Evolutionary conservation across 2,113 vertebrate species (phyloP), one percentile per base, ranked within the genome.

Genomic region (Narcine bancroftii): DNA sequence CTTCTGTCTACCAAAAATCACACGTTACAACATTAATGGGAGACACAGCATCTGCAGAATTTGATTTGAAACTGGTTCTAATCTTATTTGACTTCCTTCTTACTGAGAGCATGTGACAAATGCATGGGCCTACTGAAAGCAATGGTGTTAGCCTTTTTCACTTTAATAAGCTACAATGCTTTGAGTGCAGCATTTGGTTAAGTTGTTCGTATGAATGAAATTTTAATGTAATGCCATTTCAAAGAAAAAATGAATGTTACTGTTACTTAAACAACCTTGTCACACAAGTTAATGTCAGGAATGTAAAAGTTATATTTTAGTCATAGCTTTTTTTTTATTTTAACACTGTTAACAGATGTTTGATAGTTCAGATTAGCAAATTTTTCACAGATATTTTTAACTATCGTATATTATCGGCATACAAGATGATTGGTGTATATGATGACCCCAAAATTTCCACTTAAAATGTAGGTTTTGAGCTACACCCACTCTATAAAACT

Each of bases 31-130:
- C 89, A 91, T 91, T 91, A 91, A 91, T 39, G 6, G n/a, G 63
- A 91, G 89, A 91, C 89, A 91, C 65, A 42, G 42, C 42, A 91
- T 71, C 89, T 69, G 63, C 26, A 91, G 63, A 91, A 91, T 91
- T 91, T 91, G 89, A 91, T 91, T 91, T 91, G 65, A 71, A 91
- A 47, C 65, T 39, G 89, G 10, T 4, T 91, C 87, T 91, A 69
- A 91, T 91, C 65, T 91, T 47, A 91, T 91, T 91, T 91, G 66
- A 91, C 65, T 65, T 91, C 24, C 63, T 91, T 21, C 60, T 47
- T 71, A 47, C 63, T 91, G 89, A 91, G 66, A 91, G 89, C 65
- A 69, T 71, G 65, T 45, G 47, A 42, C 89, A 47, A 45, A 91
- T 91, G 65, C 60, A 91, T 66, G 24, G 63, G 47, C 26, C 87